These are phyloP conservation scores for Onchidella celtica DNA, from an alignment of 2,888 invertebrate species.

Conservation along the genomic window DNA sequence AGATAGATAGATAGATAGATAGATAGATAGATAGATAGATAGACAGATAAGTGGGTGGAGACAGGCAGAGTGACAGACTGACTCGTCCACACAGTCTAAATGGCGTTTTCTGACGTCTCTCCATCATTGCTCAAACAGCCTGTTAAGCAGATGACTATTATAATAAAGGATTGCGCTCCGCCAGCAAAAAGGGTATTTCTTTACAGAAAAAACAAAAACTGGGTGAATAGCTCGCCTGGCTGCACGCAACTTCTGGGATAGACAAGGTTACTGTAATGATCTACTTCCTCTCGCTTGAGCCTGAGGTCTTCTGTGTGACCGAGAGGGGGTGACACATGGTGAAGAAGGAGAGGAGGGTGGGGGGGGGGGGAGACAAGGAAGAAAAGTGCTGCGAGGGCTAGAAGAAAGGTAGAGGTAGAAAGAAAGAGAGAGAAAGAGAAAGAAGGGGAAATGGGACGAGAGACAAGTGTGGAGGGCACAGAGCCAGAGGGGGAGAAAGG, in stretches of 20 bases:
- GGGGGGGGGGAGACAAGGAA: neutral
- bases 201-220: too few relatives aligned
- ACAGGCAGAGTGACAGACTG: neutral
- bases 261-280: too few relatives aligned
- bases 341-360: neutral
- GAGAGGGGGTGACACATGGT: conserved; percentile 7
- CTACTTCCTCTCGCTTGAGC: too few relatives aligned
- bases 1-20: conserved; percentile 3
- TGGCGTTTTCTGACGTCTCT: too few relatives aligned
- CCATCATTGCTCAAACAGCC: too few relatives aligned
- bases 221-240: too few relatives aligned
- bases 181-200: too few relatives aligned
- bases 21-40: conserved; percentile 4
- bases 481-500: neutral
- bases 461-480: conserved; percentile 7
- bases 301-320: too few relatives aligned
- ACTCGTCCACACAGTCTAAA: too few relatives aligned
- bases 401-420: conserved; percentile 7
- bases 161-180: too few relatives aligned
- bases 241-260: too few relatives aligned
- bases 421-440: conserved; percentile 21
- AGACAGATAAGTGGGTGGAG: neutral
- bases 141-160: too few relatives aligned
- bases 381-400: neutral
- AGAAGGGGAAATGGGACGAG: neutral